Evolutionary conservation across 2,113 vertebrate species (phyloP).

Genomic region (Rhea americana): DNA sequence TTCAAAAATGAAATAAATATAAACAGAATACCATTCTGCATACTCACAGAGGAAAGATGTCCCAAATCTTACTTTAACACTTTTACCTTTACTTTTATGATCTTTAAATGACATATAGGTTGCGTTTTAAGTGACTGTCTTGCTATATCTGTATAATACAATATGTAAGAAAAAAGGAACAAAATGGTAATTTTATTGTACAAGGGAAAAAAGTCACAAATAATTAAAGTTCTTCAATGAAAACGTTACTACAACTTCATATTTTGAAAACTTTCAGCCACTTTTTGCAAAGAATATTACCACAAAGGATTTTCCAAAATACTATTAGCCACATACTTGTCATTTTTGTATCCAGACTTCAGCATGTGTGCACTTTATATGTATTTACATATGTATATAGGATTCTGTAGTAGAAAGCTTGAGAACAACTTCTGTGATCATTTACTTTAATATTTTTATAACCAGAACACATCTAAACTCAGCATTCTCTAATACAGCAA

Average conservation of each 20-base stretch:
- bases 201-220: neutral
- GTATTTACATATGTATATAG: fast-evolving
- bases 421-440: neutral
- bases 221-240: neutral
- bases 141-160: neutral
- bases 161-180: neutral
- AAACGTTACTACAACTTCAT: neutral
- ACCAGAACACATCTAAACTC: neutral
- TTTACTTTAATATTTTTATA: neutral
- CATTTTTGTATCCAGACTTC: neutral
- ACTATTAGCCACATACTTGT: fast-evolving
- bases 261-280: neutral
- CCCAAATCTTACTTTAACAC: neutral
- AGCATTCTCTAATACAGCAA: neutral
- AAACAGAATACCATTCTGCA: neutral
- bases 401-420: neutral
- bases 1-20: neutral
- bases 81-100: neutral
- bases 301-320: neutral
- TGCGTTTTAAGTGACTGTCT: neutral
- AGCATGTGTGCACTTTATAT: neutral
- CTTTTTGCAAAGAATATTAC: neutral
- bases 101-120: neutral
- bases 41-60: neutral
- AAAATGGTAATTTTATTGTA: neutral